A percentile compares a stretch with the other conserved stretches of the same genome.
Conservation (phyloP, 2,797 vertebrate genomes). For the Chiloscyllium punctatum region DNA sequence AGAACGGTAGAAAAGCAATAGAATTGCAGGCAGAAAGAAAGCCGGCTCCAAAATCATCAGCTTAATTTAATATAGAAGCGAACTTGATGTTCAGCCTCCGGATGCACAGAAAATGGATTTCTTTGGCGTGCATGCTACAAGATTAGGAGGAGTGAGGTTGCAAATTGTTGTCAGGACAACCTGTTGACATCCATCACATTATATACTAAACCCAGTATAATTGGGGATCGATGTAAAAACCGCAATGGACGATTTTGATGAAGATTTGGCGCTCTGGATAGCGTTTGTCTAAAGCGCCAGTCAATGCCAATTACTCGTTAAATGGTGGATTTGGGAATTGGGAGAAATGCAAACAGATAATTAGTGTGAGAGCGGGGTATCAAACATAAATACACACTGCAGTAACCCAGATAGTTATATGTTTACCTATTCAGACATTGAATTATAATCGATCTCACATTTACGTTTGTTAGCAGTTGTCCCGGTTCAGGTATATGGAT, state of each 20-base stretch:
- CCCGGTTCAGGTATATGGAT: not conserved
- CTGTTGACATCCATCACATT: constrained; percentile 1
- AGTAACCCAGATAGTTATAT: not conserved
- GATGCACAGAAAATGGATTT: not conserved
- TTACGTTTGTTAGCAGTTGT: no score
- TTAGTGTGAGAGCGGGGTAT: not conserved
- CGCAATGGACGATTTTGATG: not conserved
- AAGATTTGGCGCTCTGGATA: not conserved
- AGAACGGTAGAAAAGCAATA: not conserved
- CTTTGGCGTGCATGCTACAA: not conserved
- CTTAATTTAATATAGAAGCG: not conserved
- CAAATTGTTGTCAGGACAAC: constrained; percentile 1
- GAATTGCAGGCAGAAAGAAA: not conserved
- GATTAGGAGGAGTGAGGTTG: not conserved
- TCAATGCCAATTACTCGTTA: not conserved
- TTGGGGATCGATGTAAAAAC: not conserved
- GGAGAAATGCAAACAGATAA: not conserved
- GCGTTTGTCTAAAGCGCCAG: not conserved
- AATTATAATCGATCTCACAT: not conserved
- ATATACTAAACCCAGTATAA: not conserved
- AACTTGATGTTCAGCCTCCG: not conserved
- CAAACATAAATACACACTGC: no score
- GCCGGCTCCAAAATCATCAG: not conserved
- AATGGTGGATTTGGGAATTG: not conserved
- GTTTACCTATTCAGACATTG: not conserved